Evolutionary conservation across 2,113 vertebrate genomes (phyloP), one percentile per base, ranked within the genome.

Genomic region (Lanius collurio): DNA sequence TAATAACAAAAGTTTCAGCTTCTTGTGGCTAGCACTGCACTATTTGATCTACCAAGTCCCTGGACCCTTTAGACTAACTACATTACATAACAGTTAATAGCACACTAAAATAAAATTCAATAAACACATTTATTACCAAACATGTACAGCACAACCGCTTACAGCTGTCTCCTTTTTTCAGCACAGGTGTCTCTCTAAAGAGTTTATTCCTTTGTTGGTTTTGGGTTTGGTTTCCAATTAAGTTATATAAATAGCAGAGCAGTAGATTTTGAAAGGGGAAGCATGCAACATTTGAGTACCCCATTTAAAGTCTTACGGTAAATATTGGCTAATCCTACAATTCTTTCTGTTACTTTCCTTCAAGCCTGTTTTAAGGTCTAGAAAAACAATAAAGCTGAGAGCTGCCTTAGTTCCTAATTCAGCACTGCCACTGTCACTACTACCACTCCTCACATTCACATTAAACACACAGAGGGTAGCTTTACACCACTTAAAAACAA

Each of bases 401-500:
- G 30, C 60, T 89, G 53, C 71, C 63, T 93, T 85, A 79, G 62
- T 24, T 64, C 49, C 63, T 76, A 87, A 46, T 95, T 89, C 80
- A 78, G 78, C 75, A 18, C 64, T 74, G 57, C 83, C 23, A 83
- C 87, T 81, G 82, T 87, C 37, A 88, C 44, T 22, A 28, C 85
- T 84, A 64, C 76, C 70, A 62, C 42, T 56, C 50, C 59, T 57
- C 19, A 33, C 75, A 62, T 67, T 86, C 80, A 64, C 39, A 77
- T 78, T 21, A 94, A 96, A 92, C 30, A 64, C 84, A 84, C 37
- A 86, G 23, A 37, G 24, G 47, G 82, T 88, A 94, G 85, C 90
- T 97, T 96, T 95, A 96, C 93, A 97, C 70, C 57, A 89, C 95
- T 97, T 97, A 97, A 95, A 97, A 97, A 97, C 96, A 95, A 97